A percentile compares a stretch with the other conserved stretches of the same genome.
These are phyloP conservation scores for Diaphora mendica DNA, from an alignment of 2,888 invertebrate species.

Conservation along the genomic window DNA sequence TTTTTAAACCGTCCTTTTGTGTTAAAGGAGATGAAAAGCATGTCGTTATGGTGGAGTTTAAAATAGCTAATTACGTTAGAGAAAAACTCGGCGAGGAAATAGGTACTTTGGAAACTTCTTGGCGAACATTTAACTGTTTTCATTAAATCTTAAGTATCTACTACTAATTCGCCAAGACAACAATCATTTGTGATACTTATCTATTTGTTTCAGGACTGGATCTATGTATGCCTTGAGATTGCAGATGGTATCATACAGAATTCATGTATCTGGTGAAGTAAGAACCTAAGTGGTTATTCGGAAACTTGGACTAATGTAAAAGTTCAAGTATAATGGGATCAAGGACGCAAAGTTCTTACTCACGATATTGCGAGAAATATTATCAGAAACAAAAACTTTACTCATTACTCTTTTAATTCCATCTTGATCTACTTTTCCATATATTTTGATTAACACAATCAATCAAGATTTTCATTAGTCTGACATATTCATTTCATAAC, in stretches of 20 bases:
- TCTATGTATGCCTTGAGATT: not conserved
- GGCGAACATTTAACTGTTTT: slow-evolving; percentile 61
- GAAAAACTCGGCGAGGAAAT: slow-evolving; percentile 57
- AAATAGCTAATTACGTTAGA: slow-evolving; percentile 69
- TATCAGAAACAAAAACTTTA: not conserved
- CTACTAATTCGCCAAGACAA: not conserved
- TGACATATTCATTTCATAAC: not conserved
- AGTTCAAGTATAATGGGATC: not conserved
- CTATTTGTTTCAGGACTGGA: not conserved
- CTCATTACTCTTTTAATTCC: not conserved
- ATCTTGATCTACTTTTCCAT: not conserved
- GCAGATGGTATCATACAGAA: not conserved
- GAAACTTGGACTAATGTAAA: not conserved
- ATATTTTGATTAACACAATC: not conserved
- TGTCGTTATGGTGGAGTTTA: slow-evolving; percentile 66
- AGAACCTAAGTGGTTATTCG: not conserved
- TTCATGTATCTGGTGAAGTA: not conserved
- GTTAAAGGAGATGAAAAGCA: slow-evolving; percentile 62
- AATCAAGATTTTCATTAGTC: not conserved
- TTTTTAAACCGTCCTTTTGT: slow-evolving; percentile 65
- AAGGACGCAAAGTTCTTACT: not conserved
- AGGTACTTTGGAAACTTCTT: slow-evolving; percentile 57
- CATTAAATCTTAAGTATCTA: slow-evolving; percentile 57
- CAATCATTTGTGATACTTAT: not conserved
- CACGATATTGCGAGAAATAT: not conserved